Conservation (phyloP, 2,888 invertebrate species). For the Eulithis testata region DNA sequence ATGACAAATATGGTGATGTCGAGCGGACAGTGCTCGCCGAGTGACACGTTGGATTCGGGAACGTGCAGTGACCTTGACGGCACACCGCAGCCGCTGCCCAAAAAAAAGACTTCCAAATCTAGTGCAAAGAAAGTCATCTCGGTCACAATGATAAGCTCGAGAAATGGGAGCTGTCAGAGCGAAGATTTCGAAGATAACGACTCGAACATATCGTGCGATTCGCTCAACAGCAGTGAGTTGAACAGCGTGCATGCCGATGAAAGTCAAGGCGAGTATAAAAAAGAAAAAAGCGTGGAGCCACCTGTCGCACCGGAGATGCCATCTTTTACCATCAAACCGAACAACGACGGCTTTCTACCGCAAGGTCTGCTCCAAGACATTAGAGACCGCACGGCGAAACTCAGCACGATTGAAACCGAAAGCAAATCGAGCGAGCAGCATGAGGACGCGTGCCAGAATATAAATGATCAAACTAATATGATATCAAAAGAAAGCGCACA, state of each 20-base stretch:
- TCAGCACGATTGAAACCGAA: conserved; percentile 76
- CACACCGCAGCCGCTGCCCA: conserved; percentile 88
- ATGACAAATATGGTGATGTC: conserved; percentile 87
- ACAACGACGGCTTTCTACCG: conserved; percentile 84
- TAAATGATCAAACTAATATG: conserved; percentile 75
- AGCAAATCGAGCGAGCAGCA: conserved; percentile 66
- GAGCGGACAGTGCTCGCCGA: conserved; percentile 93
- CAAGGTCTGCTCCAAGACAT: conserved; percentile 88
- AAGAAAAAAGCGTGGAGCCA: conserved; percentile 68
- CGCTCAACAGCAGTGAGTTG: conserved; percentile 89
- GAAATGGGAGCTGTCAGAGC: conserved; percentile 85
- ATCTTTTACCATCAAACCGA: conserved; percentile 59
- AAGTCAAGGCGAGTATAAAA: conserved; percentile 76
- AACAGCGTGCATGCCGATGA: conserved; percentile 81
- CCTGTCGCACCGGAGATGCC: conserved; percentile 69
- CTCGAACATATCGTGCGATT: conserved; percentile 92
- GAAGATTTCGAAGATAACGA: conserved; percentile 90
- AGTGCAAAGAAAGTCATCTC: conserved; percentile 81
- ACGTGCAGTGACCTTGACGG: conserved; percentile 93
- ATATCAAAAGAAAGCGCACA: conserved; percentile 78
- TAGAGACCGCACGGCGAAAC: conserved; percentile 86
- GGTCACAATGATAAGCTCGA: conserved; percentile 83
- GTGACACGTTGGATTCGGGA: conserved; percentile 92
- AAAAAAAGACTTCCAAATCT: conserved; percentile 85
- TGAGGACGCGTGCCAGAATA: conserved; percentile 73